phyloP scores from a whole-genome alignment of 2,797 vertebrate species.

The Staurois parvus region DNA sequence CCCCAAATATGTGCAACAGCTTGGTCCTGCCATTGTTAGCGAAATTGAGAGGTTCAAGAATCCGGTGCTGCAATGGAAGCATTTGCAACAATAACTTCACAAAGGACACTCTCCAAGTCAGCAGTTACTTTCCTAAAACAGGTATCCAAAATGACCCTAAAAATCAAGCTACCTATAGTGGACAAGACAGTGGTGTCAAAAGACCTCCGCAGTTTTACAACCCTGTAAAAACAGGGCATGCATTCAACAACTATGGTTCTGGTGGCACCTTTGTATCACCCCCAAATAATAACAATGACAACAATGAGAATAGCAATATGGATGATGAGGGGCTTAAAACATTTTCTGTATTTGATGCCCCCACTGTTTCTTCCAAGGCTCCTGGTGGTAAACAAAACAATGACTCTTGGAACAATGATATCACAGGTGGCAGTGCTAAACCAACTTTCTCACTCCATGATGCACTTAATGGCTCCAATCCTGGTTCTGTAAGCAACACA shows the following conservation, averaged over 20 bases:
- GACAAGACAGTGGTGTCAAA: not conserved
- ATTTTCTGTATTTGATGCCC: not conserved
- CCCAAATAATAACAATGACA: too few relatives aligned
- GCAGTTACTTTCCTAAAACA: constrained; percentile 6
- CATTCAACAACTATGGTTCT: not conserved
- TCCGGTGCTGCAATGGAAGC: constrained; percentile 44
- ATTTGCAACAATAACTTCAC: constrained; percentile 47
- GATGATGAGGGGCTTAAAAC: too few relatives aligned
- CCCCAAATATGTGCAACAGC: constrained; percentile 33
- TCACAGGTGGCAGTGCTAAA: not conserved
- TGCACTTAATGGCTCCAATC: not conserved
- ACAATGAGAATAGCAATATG: too few relatives aligned
- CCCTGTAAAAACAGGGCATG: not conserved
- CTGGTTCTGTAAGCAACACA: not conserved
- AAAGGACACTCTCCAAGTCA: not conserved
- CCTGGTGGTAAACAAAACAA: not conserved
- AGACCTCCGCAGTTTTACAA: not conserved
- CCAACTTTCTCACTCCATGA: not conserved
- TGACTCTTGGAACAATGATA: constrained; percentile 15
- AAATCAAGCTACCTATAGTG: not conserved
- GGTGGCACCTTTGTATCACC: not conserved
- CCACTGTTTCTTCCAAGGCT: not conserved
- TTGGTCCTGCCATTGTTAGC: constrained; percentile 15
- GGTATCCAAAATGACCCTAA: not conserved
- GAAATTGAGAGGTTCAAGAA: not conserved